Percentiles rank a stretch among this genome's conserved stretches.
Evolutionary conservation across 2,888 invertebrate species (phyloP).

Genomic region (Villa cingulata): DNA sequence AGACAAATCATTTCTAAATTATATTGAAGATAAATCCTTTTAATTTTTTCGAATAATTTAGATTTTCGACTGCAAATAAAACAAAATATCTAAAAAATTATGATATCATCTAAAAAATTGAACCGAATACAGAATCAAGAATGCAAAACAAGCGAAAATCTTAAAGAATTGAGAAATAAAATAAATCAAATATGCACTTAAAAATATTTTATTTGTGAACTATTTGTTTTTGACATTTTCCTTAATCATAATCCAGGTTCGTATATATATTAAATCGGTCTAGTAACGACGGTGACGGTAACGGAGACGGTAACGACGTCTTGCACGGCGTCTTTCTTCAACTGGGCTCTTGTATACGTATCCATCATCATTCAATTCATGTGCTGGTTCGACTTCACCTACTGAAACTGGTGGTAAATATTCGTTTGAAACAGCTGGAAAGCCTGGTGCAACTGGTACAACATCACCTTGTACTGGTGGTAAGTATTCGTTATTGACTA

Average conservation of each 20-base stretch:
- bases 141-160: too few relatives aligned
- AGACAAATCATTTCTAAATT: too few relatives aligned
- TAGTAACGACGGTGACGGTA: background rate
- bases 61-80: too few relatives aligned
- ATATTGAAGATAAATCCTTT: too few relatives aligned
- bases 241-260: background rate
- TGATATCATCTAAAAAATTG: too few relatives aligned
- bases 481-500: background rate
- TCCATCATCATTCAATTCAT: background rate
- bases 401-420: constrained; percentile 1
- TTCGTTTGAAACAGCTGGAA: background rate
- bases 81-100: too few relatives aligned
- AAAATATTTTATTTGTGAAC: too few relatives aligned
- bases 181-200: too few relatives aligned
- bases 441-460: background rate
- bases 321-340: background rate
- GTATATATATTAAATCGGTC: background rate
- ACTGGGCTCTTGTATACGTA: constrained; percentile 1
- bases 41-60: too few relatives aligned
- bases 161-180: too few relatives aligned
- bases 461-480: background rate
- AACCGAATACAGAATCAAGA: too few relatives aligned
- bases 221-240: too few relatives aligned
- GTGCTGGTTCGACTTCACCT: background rate
- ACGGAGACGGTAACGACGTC: background rate